Percentiles rank a stretch among this genome's conserved stretches.
These are phyloP conservation scores for Gymnocypris eckloni DNA, from an alignment of 2,797 vertebrate genomes.

Conservation along the genomic window DNA sequence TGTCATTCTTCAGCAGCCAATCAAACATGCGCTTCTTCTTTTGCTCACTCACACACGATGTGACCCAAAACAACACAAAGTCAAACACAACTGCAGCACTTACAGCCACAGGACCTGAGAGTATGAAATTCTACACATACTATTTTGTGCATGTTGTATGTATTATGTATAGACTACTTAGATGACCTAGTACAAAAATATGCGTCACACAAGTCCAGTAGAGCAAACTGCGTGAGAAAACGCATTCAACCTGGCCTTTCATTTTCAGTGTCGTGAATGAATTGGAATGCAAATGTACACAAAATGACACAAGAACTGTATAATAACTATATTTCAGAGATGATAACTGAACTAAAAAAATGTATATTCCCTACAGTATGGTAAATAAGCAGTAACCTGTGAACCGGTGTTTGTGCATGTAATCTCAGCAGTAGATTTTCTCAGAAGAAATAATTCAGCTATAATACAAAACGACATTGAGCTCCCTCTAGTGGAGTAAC, in stretches of 20 bases:
- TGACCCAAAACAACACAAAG: not conserved
- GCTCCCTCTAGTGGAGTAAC: slow-evolving; percentile 23
- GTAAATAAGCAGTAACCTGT: not conserved
- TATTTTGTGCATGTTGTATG: not conserved
- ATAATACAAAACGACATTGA: not conserved
- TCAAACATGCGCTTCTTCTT: slow-evolving; percentile 5
- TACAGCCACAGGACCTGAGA: not conserved
- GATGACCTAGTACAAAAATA: not conserved
- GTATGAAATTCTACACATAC: not conserved
- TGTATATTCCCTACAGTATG: not conserved
- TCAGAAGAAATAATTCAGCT: not conserved
- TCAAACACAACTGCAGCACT: not conserved
- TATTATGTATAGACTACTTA: not conserved
- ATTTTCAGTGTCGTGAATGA: slow-evolving; percentile 2
- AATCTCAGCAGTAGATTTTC: not conserved
- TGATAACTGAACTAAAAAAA: not conserved
- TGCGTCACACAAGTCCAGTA: not conserved
- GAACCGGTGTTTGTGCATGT: not conserved
- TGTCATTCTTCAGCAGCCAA: not conserved
- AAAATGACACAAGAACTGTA: not conserved
- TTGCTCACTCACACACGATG: not conserved
- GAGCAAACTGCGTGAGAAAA: not conserved
- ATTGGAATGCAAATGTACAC: not conserved
- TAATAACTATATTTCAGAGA: not conserved
- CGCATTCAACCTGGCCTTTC: not conserved